Evolutionary conservation across 2,113 vertebrate species (phyloP).

Genomic region (Phaetusa simplex): DNA sequence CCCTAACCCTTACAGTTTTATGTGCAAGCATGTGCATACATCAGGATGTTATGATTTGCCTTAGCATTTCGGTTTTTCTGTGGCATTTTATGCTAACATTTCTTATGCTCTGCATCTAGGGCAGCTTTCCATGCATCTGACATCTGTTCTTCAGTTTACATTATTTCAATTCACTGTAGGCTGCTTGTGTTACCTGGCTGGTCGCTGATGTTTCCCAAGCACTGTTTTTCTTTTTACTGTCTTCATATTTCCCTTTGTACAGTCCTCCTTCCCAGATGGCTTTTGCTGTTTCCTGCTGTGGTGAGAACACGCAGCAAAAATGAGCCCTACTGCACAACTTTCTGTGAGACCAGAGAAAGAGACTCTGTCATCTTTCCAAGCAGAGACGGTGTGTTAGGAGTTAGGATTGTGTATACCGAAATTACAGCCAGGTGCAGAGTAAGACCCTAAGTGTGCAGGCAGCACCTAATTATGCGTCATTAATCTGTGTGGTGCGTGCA

Average conservation of each 20-base stretch:
- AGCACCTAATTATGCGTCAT: not conserved
- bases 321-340: not conserved
- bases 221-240: not conserved
- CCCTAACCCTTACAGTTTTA: not conserved
- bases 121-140: not conserved
- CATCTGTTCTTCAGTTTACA: not conserved
- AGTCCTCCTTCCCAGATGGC: not conserved
- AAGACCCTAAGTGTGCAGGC: not conserved
- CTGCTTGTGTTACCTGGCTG: not conserved
- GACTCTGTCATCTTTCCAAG: not conserved
- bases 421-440: not conserved
- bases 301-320: conserved; percentile 26
- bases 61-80: not conserved
- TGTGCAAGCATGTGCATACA: not conserved
- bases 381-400: not conserved
- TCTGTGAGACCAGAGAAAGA: not conserved
- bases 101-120: not conserved
- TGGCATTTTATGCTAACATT: not conserved
- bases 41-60: not conserved
- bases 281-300: not conserved
- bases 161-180: not conserved
- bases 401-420: not conserved
- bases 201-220: not conserved
- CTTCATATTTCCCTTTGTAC: not conserved
- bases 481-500: not conserved